Conservation (phyloP, 2,113 vertebrate species). For the Octodon degus region DNA sequence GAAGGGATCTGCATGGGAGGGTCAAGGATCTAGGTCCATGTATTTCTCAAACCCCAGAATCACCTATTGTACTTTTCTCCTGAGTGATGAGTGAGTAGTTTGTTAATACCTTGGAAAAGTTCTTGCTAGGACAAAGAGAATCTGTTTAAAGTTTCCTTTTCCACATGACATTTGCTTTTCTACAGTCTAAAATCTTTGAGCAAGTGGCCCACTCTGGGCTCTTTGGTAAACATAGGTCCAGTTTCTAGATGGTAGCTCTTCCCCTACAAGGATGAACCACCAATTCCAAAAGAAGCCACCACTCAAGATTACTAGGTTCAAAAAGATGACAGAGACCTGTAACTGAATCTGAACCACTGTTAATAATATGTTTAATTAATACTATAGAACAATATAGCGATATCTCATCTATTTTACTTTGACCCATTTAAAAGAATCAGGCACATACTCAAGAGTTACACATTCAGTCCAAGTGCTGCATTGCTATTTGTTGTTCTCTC, state of each 20-base stretch:
- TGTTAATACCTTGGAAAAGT: background rate
- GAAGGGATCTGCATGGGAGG: background rate
- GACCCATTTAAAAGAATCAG: background rate
- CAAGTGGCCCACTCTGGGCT: background rate
- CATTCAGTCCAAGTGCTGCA: background rate
- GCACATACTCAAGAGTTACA: background rate
- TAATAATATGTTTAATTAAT: background rate
- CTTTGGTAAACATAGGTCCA: background rate
- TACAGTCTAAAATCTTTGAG: background rate
- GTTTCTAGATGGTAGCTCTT: background rate
- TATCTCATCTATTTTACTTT: background rate
- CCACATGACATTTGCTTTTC: background rate
- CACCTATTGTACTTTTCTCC: background rate
- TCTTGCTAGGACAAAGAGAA: constrained; percentile 1
- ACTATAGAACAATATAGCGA: background rate
- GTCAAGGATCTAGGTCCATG: background rate
- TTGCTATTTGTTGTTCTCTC: background rate
- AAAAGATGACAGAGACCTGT: background rate
- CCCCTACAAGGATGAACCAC: background rate
- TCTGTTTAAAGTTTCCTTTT: background rate
- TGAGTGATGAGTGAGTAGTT: background rate
- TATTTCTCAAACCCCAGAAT: background rate
- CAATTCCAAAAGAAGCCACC: background rate
- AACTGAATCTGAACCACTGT: background rate
- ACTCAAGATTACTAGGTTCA: background rate